A percentile compares a stretch with the other conserved stretches of the same genome.
These are phyloP conservation scores for Dendropsophus ebraccatus DNA, from an alignment of 2,113 vertebrate genomes.

Conservation along the genomic window DNA sequence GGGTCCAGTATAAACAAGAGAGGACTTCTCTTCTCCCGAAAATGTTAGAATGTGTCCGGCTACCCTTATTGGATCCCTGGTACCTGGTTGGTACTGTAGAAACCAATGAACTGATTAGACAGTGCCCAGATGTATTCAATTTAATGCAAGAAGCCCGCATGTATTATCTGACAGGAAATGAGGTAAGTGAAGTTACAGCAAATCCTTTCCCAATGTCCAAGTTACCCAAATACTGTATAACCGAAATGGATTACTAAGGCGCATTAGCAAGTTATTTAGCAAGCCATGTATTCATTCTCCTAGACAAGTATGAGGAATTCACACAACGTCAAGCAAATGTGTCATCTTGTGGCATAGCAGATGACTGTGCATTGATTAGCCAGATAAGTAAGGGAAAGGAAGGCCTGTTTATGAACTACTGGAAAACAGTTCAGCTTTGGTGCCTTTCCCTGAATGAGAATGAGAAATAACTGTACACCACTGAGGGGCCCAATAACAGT, in stretches of 20 bases:
- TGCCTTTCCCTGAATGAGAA: too few species aligned
- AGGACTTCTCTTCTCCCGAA: slow-evolving; percentile 74
- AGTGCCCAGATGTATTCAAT: slow-evolving; percentile 85
- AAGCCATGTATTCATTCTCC: too few species aligned
- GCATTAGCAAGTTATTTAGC: neutral
- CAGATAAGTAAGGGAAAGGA: too few species aligned
- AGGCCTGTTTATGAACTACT: too few species aligned
- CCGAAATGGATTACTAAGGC: neutral
- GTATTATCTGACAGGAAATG: slow-evolving; percentile 91
- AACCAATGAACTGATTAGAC: slow-evolving; percentile 83
- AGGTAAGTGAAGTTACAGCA: slow-evolving; percentile 73
- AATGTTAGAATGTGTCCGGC: slow-evolving; percentile 80
- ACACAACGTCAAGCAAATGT: too few species aligned
- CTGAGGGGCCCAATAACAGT: too few species aligned
- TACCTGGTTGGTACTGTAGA: slow-evolving; percentile 94
- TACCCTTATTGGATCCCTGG: slow-evolving; percentile 90
- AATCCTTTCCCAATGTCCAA: neutral
- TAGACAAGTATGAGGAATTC: too few species aligned
- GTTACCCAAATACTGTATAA: neutral
- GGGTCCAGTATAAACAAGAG: slow-evolving; percentile 82
- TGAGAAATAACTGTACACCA: too few species aligned
- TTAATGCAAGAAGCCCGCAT: slow-evolving; percentile 90
- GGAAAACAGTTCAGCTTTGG: too few species aligned
- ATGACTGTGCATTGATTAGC: too few species aligned
- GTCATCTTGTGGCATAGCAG: too few species aligned